Conservation (phyloP, 2,113 vertebrate species). For the Pseudolaguvia tuberculata region DNA sequence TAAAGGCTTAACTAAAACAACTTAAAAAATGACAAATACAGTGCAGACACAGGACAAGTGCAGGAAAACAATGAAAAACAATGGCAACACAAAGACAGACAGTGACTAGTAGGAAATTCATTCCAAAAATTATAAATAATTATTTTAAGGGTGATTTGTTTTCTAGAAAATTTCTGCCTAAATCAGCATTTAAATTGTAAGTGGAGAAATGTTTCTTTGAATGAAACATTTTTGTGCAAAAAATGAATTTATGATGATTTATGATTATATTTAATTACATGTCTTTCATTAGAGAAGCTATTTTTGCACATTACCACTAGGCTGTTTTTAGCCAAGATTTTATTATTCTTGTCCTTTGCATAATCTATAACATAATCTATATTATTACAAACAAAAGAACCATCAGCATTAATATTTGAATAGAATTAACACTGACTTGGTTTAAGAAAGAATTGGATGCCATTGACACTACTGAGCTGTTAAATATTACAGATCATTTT, state of each 20-base stretch:
- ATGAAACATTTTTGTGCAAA: background rate
- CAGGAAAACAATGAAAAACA: too few relatives aligned
- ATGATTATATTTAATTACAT: background rate
- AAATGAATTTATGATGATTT: background rate
- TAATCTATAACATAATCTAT: background rate
- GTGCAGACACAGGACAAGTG: too few relatives aligned
- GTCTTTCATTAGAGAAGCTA: background rate
- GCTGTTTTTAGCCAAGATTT: background rate
- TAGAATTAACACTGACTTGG: slow-evolving; percentile 48
- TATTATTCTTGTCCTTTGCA: background rate
- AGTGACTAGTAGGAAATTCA: too few relatives aligned
- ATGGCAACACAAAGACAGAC: too few relatives aligned
- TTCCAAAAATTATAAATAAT: too few relatives aligned
- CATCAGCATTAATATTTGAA: slow-evolving; percentile 43
- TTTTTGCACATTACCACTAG: background rate
- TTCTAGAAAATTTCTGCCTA: too few relatives aligned
- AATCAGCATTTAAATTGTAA: too few relatives aligned
- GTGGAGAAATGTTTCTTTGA: background rate
- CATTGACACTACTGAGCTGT: slow-evolving; percentile 21
- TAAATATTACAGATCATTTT: slow-evolving; percentile 21
- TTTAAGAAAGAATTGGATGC: slow-evolving; percentile 24
- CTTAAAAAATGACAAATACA: too few relatives aligned
- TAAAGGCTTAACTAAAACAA: background rate
- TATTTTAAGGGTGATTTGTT: too few relatives aligned
- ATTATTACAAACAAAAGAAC: background rate